Percentiles rank a stretch among this genome's conserved stretches.
These are phyloP conservation scores for Liopterus haemorrhoidalis DNA, from an alignment of 2,888 invertebrate species.

Conservation along the genomic window DNA sequence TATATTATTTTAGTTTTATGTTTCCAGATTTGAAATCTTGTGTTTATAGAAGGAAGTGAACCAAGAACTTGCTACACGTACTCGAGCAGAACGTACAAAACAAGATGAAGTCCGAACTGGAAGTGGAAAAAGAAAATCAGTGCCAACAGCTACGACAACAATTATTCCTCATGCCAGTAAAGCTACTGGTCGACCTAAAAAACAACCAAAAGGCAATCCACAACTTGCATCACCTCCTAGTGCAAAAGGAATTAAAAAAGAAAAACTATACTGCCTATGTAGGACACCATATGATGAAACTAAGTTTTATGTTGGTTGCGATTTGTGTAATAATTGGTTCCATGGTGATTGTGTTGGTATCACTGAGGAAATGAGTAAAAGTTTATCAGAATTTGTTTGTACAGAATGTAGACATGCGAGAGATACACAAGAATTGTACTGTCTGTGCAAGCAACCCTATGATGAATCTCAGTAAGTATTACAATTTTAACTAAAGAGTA, in stretches of 20 bases:
- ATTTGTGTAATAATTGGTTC: constrained; percentile 97
- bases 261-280: constrained; percentile 85
- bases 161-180: constrained; percentile 39
- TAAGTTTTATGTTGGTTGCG: constrained; percentile 97
- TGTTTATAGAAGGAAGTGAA: constrained; percentile 64
- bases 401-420: constrained; percentile 78
- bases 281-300: constrained; percentile 92
- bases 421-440: constrained; percentile 89
- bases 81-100: constrained; percentile 65
- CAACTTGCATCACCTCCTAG: constrained; percentile 36
- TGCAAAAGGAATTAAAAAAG: constrained; percentile 52
- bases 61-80: constrained; percentile 63
- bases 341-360: constrained; percentile 95
- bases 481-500: no score
- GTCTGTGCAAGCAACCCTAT: constrained; percentile 92
- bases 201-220: constrained; percentile 39
- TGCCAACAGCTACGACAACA: constrained; percentile 44
- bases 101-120: constrained; percentile 61
- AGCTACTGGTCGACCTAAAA: constrained; percentile 40
- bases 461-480: constrained; percentile 95
- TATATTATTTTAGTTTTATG: no score
- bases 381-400: constrained; percentile 85
- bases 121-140: constrained; percentile 52
- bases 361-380: constrained; percentile 84
- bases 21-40: constrained; percentile 7